A percentile compares a stretch with the other conserved stretches of the same genome.
These are phyloP conservation scores for Magallana gigas DNA, from an alignment of 1,140 invertebrate genomes.

Conservation along the genomic window DNA sequence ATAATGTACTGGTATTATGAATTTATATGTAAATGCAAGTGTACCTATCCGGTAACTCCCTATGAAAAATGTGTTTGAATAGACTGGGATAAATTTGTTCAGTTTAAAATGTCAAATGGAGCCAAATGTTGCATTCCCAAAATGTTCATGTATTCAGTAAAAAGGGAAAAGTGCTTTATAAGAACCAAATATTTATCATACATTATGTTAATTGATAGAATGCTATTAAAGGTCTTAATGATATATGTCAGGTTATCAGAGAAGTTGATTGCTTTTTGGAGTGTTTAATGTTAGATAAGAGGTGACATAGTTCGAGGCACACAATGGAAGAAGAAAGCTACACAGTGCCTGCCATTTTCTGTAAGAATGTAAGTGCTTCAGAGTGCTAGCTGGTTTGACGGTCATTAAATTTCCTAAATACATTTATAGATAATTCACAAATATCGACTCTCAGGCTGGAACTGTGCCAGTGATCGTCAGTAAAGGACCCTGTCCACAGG, in stretches of 20 bases:
- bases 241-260: background rate
- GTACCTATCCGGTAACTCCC: too few relatives aligned
- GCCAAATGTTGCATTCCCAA: too few relatives aligned
- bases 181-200: too few relatives aligned
- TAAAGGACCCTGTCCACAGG: conserved; percentile 4
- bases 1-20: too few relatives aligned
- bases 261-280: conserved; percentile 2
- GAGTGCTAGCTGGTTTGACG: background rate
- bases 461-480: background rate
- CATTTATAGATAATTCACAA: conserved; percentile 6
- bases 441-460: background rate
- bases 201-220: background rate
- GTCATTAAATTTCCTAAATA: conserved; percentile 24
- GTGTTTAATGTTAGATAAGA: conserved; percentile 16
- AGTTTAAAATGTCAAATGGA: too few relatives aligned
- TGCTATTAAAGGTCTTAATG: background rate
- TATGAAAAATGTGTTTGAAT: too few relatives aligned
- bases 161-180: too few relatives aligned
- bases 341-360: background rate
- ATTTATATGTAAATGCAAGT: too few relatives aligned
- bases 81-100: too few relatives aligned
- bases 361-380: background rate
- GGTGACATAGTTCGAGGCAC: conserved; percentile 16
- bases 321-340: background rate
- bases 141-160: too few relatives aligned